Conservation (phyloP, 1,140 invertebrate genomes). For the Asbolus verrucosus region DNA sequence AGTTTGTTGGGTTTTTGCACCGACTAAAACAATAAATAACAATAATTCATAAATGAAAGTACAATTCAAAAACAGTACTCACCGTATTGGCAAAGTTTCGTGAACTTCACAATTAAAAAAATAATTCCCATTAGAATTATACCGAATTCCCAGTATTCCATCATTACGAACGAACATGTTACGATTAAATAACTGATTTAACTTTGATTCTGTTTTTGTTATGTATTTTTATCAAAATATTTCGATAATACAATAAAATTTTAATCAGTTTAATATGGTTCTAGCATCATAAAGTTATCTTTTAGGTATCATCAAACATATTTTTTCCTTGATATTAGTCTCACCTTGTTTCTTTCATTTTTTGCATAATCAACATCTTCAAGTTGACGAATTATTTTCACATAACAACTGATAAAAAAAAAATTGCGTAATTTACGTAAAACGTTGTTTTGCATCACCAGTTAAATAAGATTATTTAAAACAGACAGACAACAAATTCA, state of each 20-base stretch:
- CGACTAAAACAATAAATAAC: neutral
- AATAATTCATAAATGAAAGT: too few relatives aligned
- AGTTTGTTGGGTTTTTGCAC: neutral
- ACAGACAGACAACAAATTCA: too few relatives aligned
- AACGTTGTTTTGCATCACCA: too few relatives aligned
- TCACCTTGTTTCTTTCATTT: too few relatives aligned
- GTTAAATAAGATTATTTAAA: too few relatives aligned
- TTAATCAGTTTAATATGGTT: neutral
- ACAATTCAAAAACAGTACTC: too few relatives aligned
- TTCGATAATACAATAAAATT: neutral
- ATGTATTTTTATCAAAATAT: neutral
- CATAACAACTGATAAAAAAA: too few relatives aligned
- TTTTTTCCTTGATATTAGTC: too few relatives aligned
- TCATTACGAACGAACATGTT: constrained; percentile 6
- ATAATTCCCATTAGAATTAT: neutral
- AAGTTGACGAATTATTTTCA: too few relatives aligned
- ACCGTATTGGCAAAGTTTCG: constrained; percentile 20
- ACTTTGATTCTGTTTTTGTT: neutral
- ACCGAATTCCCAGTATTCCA: constrained; percentile 18
- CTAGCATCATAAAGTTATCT: neutral
- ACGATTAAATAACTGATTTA: neutral
- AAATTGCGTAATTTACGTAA: too few relatives aligned
- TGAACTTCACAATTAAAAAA: neutral
- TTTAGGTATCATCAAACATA: neutral
- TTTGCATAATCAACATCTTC: too few relatives aligned